phyloP scores from a whole-genome alignment of 2,113 vertebrate species.

The Bostrychus sinensis region DNA sequence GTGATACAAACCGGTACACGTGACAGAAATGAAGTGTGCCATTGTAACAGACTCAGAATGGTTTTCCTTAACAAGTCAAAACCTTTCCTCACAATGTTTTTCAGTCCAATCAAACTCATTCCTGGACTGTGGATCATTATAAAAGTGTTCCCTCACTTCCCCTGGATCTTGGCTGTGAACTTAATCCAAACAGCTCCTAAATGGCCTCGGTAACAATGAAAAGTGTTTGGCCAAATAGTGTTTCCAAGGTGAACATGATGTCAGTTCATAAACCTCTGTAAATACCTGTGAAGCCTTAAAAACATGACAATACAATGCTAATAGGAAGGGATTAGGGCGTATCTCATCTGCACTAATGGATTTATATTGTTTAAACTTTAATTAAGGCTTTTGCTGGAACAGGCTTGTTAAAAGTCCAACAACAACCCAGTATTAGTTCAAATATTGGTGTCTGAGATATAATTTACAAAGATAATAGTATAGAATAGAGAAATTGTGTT shows the following conservation, averaged over 20 bases:
- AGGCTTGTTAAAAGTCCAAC: no score
- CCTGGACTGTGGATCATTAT: not conserved
- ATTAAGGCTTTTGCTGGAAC: no score
- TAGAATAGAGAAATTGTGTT: no score
- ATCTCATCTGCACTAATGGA: no score
- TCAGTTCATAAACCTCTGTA: not conserved
- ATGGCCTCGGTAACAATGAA: not conserved
- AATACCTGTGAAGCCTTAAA: not conserved
- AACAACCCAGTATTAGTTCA: no score
- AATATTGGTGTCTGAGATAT: no score
- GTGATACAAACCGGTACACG: not conserved
- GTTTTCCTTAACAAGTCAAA: not conserved
- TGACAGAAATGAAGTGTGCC: not conserved
- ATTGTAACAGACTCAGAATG: no score
- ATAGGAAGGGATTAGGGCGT: no score
- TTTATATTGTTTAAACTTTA: no score
- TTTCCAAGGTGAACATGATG: conserved; percentile 1
- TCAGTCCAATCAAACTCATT: not conserved
- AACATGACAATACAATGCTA: not conserved
- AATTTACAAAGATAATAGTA: no score
- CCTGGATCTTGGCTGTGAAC: not conserved
- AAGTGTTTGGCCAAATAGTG: not conserved
- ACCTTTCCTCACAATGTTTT: not conserved
- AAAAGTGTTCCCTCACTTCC: conserved; percentile 5
- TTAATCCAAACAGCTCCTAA: conserved; percentile 11